Base-by-base conservation (phyloP, 2,888 invertebrate species). In the Epinotia ramella region DNA sequence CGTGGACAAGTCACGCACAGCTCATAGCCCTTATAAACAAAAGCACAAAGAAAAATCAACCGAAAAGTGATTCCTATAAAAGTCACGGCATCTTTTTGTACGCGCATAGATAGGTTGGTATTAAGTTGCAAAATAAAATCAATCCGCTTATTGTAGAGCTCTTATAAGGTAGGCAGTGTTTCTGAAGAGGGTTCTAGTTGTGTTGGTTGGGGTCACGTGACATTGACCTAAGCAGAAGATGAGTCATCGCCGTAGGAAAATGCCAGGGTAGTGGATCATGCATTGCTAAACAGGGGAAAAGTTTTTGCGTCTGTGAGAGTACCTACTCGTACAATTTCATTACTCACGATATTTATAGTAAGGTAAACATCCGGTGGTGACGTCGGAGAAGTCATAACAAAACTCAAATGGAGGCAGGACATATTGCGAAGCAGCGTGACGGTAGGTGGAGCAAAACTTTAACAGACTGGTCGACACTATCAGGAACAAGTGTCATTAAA, bases 211-310 rank as follows among this genome's bases (percentile, higher is more conserved):
- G 62, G 70, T 85, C 80, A 78, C 80, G 80, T 88, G 88, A 89
- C 89, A 89, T 87, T 88, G 88, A 88, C 88, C 87, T 83, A 80
- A 79, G 83, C 79, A 84, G 87, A 80, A 77, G 72, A 79, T 83
- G 83, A 82, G 76, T 82, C 82, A 83, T 81, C 81, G 79, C 74
- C 74, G 40, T 65, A 71, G 49, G 78, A 78, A 79, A 77, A 80
- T 78, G 77, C 77, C 80, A 76, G 78, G 79, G 78, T 79, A 80
- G 78, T 66, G 71, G 72, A 80, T 76, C 75, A 44, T 65, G 59
- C 69, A 65, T 70, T 59, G 28, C 65, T 70, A 65, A 60, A 60
- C 12, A 69, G 69, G 28, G 18, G 69, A 49, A 40, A 63, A 44
- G 7, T 13, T 18, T 49, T 46, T 56, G 46, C n/a, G 20, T 66